Evolutionary conservation across 2,888 invertebrate species (phyloP), one percentile per base, ranked within the genome.

Genomic region (Mythimna vitellina): DNA sequence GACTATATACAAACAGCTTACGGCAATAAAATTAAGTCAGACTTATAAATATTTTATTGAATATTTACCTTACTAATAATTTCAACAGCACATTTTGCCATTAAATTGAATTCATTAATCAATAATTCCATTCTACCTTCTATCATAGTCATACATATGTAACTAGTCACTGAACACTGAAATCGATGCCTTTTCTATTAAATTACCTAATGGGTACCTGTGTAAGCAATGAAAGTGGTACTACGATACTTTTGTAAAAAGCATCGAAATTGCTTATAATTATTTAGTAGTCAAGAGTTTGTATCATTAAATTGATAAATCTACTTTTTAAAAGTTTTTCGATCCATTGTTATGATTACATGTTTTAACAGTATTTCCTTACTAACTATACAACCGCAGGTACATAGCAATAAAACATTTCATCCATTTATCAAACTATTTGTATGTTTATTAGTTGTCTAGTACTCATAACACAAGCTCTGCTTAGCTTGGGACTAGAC

Each of bases 11-110:
- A 65, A 65, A 65, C 58, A 58, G 78, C 53, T 65, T 68, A 68
- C 68, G 68, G 72, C 67, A 66, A 46, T 70, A 68, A 73, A 69
- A 76, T 81, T 72, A 76, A 69, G 29, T 60, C 68, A 12, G 54
- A 17, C 22, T 38, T 68, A 63, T 63, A 78, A 63, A 78, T 75
- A 78, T 46, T 78, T 53, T 63, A 76, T 69, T 78, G 49, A 74
- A 70, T 70, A 78, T 54, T 49, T 58, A 29, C 25, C 22, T 62
- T 20, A 35, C 35, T 68, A 32, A 77, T 68, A 32, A 77, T 73
- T 60, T 49, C 29, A 54, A 20, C 38, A 38, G 20, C 35, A 20
- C 35, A 77, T 73, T 61, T 77, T 38, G 22, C 60, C 32, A 54
- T 61, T 73, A 38, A 32, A 54, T 32, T 74, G 12, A 54, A 32